Conservation (phyloP, 1,140 invertebrate species). For the Caerostris darwini region DNA sequence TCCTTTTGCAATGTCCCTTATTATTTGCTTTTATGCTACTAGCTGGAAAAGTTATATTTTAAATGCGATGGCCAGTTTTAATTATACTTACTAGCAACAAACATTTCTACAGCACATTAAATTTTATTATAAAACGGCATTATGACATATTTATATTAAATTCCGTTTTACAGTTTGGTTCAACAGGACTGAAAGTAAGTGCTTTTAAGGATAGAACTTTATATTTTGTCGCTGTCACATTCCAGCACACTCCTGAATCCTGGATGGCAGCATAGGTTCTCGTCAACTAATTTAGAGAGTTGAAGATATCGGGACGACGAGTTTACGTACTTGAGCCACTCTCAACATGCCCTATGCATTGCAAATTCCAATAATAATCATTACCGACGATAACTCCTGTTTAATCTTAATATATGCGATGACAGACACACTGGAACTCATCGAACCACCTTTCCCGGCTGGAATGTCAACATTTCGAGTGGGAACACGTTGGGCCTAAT, state of each 20-base stretch:
- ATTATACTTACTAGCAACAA: too few species aligned
- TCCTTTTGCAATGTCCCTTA: too few species aligned
- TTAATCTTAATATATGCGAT: constrained; percentile 54
- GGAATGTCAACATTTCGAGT: constrained; percentile 18
- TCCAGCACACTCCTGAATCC: background rate
- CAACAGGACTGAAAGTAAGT: too few species aligned
- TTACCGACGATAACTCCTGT: constrained; percentile 65
- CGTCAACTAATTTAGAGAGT: constrained; percentile 14
- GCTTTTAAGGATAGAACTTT: background rate
- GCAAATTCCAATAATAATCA: constrained; percentile 64
- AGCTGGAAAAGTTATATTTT: too few species aligned
- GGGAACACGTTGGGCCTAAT: constrained; percentile 32
- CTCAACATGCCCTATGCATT: constrained; percentile 9
- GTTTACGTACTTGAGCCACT: constrained; percentile 23
- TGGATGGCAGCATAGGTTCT: background rate
- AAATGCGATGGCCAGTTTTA: too few species aligned
- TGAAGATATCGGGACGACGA: constrained; percentile 3
- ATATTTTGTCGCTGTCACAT: background rate
- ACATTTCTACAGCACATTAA: too few species aligned
- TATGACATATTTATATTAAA: too few species aligned
- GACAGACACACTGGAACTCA: background rate
- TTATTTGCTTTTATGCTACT: too few species aligned
- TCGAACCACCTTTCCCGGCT: background rate
- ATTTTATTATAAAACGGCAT: too few species aligned
- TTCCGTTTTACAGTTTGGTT: too few species aligned